These are phyloP conservation scores for Catostomus latipinnis DNA, from an alignment of 2,797 vertebrate genomes.

Conservation along the genomic window DNA sequence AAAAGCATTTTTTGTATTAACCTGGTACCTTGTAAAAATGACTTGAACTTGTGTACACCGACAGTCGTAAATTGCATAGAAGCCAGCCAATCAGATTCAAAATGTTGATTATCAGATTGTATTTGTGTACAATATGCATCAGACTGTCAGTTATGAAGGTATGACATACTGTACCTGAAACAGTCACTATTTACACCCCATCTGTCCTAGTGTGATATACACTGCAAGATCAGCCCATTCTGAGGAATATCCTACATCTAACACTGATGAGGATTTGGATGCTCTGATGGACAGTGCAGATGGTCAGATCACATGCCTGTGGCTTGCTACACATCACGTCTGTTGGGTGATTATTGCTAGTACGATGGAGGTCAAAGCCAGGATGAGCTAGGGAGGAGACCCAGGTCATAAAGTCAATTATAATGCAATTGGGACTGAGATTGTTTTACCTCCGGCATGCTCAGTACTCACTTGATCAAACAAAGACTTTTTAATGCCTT, in stretches of 20 bases:
- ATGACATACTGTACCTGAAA: constrained; percentile 23
- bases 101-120: background rate
- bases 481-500: background rate
- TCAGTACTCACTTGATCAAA: constrained; percentile 11
- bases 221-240: background rate
- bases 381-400: constrained; percentile 29
- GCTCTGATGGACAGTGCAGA: constrained; percentile 49
- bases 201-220: constrained; percentile 16
- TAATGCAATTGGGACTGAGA: constrained; percentile 40
- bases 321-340: constrained; percentile 47
- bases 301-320: constrained; percentile 49
- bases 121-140: constrained; percentile 3
- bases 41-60: background rate
- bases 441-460: constrained; percentile 47
- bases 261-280: constrained; percentile 40
- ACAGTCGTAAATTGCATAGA: too few relatives aligned
- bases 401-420: constrained; percentile 52
- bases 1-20: background rate
- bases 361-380: constrained; percentile 49
- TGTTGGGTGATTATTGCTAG: constrained; percentile 44
- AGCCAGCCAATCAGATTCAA: background rate
- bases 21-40: background rate
- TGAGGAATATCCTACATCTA: constrained; percentile 20
- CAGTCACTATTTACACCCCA: constrained; percentile 6
- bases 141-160: background rate